Base-by-base conservation (phyloP, 2,113 vertebrate genomes). In the Natator depressus region DNA sequence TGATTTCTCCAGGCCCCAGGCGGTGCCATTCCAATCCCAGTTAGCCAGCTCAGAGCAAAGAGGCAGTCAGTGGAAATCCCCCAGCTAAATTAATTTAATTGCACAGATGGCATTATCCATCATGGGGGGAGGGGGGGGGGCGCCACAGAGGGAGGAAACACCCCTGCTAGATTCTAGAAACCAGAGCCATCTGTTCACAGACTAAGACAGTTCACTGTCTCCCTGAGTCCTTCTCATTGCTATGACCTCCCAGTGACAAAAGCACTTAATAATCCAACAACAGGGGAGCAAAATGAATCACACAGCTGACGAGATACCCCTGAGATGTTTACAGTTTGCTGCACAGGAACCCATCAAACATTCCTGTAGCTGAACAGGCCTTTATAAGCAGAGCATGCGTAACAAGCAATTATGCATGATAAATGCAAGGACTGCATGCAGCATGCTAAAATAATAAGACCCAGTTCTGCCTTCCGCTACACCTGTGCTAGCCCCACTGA, bases 41-140 rank as follows among this genome's bases (percentile, higher is more conserved):
- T 42, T 31, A 42, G 42, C 19, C 78, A 42, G 57, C 10, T n/a
- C 10, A 59, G 35, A 80, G 53, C 53, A 62, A 62, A 62, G 46
- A 84, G 69, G 46, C 47, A 90, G 80, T 75, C 75, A n/a, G 46
- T 90, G 89, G 92, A 96, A 96, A 94, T 89, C 92, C 89, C 94
- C 93, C 20, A 29, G 54, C 29, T 82, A 51, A 29, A 59, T 69
- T 72, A 76, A 59, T 65, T 86, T 78, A 75, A 90, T 90, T 92
- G 83, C 53, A 51, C 54, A 57, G 92, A 93, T 89, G 85, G 90
- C 38, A 81, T 83, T 54, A 80, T 24, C 2, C 79, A 38, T 57
- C 65, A 87, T 62, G 62, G 80, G 8, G 8, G 16, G 65, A 10
- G 2, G 10, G 24, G 51, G 24, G 51, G 50, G 69, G 88, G 79